Evolutionary conservation across 2,797 vertebrate genomes (phyloP), one percentile per base, ranked within the genome.

Genomic region (Chrysocyon brachyurus): DNA sequence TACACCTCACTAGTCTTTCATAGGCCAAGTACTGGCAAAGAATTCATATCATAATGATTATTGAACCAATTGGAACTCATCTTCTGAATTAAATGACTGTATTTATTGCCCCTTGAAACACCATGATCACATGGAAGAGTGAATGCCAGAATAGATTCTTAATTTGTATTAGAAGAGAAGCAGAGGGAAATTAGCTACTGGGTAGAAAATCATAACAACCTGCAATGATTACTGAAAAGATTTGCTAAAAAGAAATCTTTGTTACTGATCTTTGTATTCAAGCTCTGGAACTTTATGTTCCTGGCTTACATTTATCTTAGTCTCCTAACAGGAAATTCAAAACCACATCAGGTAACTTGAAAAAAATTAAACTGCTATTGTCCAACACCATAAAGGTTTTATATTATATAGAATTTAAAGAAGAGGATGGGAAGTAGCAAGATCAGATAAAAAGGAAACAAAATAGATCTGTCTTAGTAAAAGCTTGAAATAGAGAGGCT

Each of bases 321-420:
- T 87, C 54, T 94, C 91, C 87, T 97, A 96, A 97, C 96, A 98
- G 94, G 97, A 98, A 98, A 68, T 54, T 93, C 59, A 85, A 97
- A 97, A 84, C 97, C 98, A 97, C 97, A 97, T 70, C 49, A 90
- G 68, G 26, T 77, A 90, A 92, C 28, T 77, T 54, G n/a, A 83
- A 61, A 82, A 33, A 63, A 70, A 36, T 78, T 66, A 11, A 68
- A 75, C 16, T 54, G 2, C 52, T 94, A 22, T 78, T 90, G 22
- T 93, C 77, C 72, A 91, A 81, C 33, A 78, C 7, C 26, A 15
- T 54, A 87, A n/a, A 91, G 19, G 19, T 92, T 91, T 96, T 95
- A 17, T 92, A 36, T 90, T 36, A 93, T 36, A 94, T 17, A 90
- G 17, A 49, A 54, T 88, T 88, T 78, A 86, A 91, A 93, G 61